These are phyloP conservation scores for Carduelis carduelis DNA, from an alignment of 2,797 vertebrate genomes.

Conservation along the genomic window DNA sequence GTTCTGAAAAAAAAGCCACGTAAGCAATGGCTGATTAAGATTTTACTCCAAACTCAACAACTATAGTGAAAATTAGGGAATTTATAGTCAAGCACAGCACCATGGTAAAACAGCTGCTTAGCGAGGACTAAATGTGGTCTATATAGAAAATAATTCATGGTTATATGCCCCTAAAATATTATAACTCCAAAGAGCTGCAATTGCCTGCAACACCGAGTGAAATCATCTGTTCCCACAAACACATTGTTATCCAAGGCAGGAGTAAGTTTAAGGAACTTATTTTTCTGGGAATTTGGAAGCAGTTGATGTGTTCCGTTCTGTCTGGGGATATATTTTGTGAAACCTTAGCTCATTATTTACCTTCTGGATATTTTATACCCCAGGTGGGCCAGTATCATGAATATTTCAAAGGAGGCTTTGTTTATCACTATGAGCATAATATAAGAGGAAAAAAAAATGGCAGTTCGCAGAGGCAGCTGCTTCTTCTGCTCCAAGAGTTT, in stretches of 20 bases:
- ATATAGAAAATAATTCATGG: background rate
- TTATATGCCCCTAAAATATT: background rate
- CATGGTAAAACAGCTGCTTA: background rate
- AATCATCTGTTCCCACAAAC: background rate
- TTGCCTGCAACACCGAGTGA: background rate
- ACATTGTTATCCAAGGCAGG: background rate
- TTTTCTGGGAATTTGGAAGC: background rate
- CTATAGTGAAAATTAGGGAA: background rate
- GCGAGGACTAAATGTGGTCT: background rate
- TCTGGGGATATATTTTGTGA: background rate
- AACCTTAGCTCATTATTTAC: slow-evolving; percentile 29
- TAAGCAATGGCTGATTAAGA: background rate
- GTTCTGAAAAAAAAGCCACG: background rate
- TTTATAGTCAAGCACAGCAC: background rate
- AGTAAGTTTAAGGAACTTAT: background rate
- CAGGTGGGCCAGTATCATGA: background rate
- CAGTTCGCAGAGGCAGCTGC: background rate
- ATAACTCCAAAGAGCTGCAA: background rate
- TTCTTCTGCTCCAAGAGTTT: slow-evolving; percentile 1
- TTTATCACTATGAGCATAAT: background rate
- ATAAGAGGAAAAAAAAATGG: background rate
- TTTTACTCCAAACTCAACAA: background rate
- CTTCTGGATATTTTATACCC: slow-evolving; percentile 16
- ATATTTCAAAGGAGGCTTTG: slow-evolving; percentile 33
- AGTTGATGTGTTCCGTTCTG: background rate